These are phyloP conservation scores for Hyles lineata DNA, from an alignment of 2,888 invertebrate species.

Conservation along the genomic window DNA sequence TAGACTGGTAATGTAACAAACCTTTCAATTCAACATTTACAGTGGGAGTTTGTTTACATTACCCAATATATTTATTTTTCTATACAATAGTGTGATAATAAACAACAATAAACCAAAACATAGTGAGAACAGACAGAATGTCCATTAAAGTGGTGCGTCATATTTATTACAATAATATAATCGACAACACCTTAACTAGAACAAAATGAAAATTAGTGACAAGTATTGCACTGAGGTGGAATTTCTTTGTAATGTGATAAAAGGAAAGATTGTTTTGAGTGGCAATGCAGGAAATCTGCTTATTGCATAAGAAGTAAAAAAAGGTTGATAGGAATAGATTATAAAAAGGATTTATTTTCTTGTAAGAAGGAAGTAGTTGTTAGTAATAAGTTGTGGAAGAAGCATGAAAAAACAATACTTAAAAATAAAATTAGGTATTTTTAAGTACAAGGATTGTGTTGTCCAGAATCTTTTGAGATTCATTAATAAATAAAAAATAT, in stretches of 20 bases:
- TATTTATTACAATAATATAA: conserved; percentile 45
- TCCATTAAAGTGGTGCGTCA: conserved; percentile 31
- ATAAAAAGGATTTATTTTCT: neutral
- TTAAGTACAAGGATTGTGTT: neutral
- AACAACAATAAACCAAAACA: conserved; percentile 28
- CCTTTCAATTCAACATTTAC: no score
- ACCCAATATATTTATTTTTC: neutral
- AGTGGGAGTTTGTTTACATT: neutral
- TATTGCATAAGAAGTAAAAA: neutral
- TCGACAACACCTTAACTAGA: conserved; percentile 84
- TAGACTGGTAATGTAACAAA: no score
- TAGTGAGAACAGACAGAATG: conserved; percentile 8
- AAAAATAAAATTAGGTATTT: neutral
- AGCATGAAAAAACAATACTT: neutral
- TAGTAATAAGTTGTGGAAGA: neutral
- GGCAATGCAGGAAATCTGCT: neutral
- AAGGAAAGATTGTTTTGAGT: neutral
- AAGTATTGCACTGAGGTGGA: conserved; percentile 29
- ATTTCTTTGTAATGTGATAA: neutral
- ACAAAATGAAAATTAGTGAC: conserved; percentile 34
- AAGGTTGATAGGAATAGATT: neutral
- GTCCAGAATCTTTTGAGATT: neutral
- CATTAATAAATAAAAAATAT: neutral
- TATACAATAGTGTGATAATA: neutral
- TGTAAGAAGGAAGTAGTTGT: neutral